These are phyloP conservation scores for Ranitomeya variabilis DNA, from an alignment of 2,113 vertebrate genomes.

Conservation along the genomic window DNA sequence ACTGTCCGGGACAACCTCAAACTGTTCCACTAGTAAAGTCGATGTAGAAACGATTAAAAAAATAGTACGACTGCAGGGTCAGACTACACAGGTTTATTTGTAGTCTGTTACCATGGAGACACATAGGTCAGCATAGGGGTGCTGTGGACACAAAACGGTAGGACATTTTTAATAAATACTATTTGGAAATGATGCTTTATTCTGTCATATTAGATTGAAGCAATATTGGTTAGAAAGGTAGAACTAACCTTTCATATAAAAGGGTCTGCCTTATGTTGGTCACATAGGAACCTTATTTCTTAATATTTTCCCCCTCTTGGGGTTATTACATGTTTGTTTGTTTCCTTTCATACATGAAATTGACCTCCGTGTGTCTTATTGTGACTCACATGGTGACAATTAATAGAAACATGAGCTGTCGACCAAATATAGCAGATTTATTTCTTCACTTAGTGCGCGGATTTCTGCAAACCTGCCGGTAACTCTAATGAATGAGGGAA, in stretches of 20 bases:
- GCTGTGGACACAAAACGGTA: background rate
- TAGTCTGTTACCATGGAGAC: background rate
- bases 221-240: too few species aligned
- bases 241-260: background rate
- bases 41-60: too few species aligned
- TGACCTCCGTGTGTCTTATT: constrained; percentile 15
- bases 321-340: background rate
- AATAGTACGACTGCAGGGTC: too few species aligned
- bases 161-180: background rate
- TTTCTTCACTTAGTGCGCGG: background rate
- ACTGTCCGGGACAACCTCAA: too few species aligned
- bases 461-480: background rate
- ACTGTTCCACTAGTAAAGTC: too few species aligned
- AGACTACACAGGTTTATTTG: background rate
- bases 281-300: background rate
- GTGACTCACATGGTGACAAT: constrained; percentile 20
- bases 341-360: background rate
- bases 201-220: too few species aligned
- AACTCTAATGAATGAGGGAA: background rate
- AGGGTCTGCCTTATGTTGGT: background rate
- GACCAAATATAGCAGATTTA: constrained; percentile 19
- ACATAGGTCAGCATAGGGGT: background rate
- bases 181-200: too few species aligned
- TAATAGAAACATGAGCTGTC: background rate
- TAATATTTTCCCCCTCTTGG: background rate